Base-by-base conservation (phyloP, 2,113 vertebrate species). In the Podilymbus podiceps region DNA sequence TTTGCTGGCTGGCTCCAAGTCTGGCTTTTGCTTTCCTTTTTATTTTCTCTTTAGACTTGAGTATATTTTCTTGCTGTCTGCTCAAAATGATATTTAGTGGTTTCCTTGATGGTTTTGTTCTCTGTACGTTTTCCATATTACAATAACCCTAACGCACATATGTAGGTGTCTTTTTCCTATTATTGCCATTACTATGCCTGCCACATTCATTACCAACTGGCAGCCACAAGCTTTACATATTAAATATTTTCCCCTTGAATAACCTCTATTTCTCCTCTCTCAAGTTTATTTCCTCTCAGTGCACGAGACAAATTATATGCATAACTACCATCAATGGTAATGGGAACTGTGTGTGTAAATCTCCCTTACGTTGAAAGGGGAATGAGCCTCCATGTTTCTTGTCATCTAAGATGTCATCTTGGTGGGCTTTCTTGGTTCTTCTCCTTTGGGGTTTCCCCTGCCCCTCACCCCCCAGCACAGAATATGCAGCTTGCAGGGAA, bases 231-330 rank as follows among this genome's bases (percentile, higher is more conserved):
- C 83, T 97, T 97, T 95, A 86, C 81, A 89, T 94, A 90, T 78
- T 91, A 96, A 97, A 82, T 91, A 73, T 90, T 84, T 98, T 97
- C 85, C 69, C 81, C 91, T 96, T 94, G 50, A 97, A 97, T 94
- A 95, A 82, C 90, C 91, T 97, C 93, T 95, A 49, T 91, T 96
- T 97, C 93, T 95, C 85, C 87, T 93, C 91, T 96, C 82, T 95
- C 55, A 91, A 88, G 90, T 97, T 98, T 97, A 91, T 97, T 96
- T 95, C 42, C 68, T 86, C 78, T 89, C 87, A 60, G 42, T 89
- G 38, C 21, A 31, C 75, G 77, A 82, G 93, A 95, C 85, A 96
- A 92, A 96, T 97, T 86, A 89, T 0, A 5, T 49, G 40, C 85
- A 10, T 90, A 96, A 90, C 77, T 94, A 46, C 81, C 68, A 60